Base-by-base conservation (phyloP, 2,113 vertebrate species). In the Carassius carassius region DNA sequence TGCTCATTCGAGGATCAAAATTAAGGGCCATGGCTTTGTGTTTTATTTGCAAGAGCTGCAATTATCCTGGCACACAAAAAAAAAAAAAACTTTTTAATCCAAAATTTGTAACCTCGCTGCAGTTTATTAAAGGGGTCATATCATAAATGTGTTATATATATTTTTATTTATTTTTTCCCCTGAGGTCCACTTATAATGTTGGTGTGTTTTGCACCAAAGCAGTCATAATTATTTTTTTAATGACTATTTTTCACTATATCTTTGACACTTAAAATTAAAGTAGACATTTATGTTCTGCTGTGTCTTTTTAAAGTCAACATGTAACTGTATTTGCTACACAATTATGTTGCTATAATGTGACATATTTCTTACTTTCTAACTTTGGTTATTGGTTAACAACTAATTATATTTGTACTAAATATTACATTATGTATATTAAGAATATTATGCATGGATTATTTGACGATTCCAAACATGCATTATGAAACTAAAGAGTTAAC, bases 1-100 rank as follows among this genome's bases (percentile, higher is more conserved):
- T 62, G 62, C 84, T 88, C 49, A 78, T 84, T 81, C 47, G 70
- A 51, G 84, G 49, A 82, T 88, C 13, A 78, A 72, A 84, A 86
- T 84, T 84, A 88, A 84, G 76, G 81, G 83, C 65, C 44, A 63
- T 19, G 25, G 77, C 41, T 85, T 84, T 73, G 54, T 74, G 84
- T 75, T 79, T 84, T 65, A 56, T 37, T 74, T 60, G 35, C 49
- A 16, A 54, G 58, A 63, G 78, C 78, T 47, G 78, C 78, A 81
- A 81, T 81, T 81, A 81, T 70, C 78, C 63, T 51, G 79, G 41
- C 47, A 54, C 17, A n/a, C 37, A 62, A 29, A 23, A 65, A 47
- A 80, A 78, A 65, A 47, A 80, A 78, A n/a, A 69, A 60, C 2
- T n/a, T 78, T 63, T 44, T 23, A 19, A 47, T 47, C 32, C 32